Evolutionary conservation across 2,113 vertebrate species (phyloP).

Genomic region (Hucho hucho): DNA sequence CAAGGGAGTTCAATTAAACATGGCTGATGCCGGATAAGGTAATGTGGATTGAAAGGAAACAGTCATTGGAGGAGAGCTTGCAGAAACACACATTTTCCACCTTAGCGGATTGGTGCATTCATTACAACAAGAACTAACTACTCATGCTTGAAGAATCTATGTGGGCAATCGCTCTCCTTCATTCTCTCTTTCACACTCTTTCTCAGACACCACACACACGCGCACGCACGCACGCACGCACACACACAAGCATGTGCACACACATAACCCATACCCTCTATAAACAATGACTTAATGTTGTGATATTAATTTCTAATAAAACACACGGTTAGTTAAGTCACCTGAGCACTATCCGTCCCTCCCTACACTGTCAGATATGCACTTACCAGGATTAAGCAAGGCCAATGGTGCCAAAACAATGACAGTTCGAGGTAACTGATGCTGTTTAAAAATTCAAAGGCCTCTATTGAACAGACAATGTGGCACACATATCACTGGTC

Average conservation of each 20-base stretch:
- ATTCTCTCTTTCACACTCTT: not conserved
- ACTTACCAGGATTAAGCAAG: conserved; percentile 69
- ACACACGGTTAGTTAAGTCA: not conserved
- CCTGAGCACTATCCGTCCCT: conserved; percentile 1
- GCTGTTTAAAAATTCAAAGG: conserved; percentile 77
- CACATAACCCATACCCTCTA: not conserved
- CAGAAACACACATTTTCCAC: conserved; percentile 19
- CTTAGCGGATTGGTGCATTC: not conserved
- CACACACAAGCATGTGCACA: not conserved
- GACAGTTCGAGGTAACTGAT: conserved; percentile 72
- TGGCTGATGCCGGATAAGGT: conserved; percentile 15
- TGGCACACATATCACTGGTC: conserved; percentile 65
- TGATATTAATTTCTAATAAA: no score
- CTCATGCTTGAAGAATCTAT: conserved; percentile 23
- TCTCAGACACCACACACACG: not conserved
- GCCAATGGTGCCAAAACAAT: conserved; percentile 72
- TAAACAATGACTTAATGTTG: not conserved
- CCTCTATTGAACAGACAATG: conserved; percentile 70
- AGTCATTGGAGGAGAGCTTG: conserved; percentile 18
- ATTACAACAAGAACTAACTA: not conserved
- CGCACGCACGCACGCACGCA: not conserved
- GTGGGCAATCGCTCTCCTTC: not conserved
- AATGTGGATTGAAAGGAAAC: conserved; percentile 13
- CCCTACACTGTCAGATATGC: conserved; percentile 49
- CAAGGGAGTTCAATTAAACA: conserved; percentile 22